Evolutionary conservation across 2,797 vertebrate genomes (phyloP).

Genomic region (Spinus olivaceus): DNA sequence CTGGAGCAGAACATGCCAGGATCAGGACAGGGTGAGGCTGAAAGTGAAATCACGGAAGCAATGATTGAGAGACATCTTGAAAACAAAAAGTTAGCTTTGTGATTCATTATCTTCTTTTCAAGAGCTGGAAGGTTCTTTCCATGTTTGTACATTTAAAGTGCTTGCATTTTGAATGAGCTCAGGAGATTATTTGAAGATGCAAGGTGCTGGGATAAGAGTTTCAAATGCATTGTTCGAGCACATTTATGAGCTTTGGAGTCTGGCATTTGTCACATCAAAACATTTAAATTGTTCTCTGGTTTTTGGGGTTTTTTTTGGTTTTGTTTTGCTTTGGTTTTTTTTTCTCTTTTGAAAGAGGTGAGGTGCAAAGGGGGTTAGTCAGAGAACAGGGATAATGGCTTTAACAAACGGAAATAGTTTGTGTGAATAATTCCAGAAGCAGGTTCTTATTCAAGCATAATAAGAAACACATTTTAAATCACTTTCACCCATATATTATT

Average conservation of each 20-base stretch:
- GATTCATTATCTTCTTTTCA: background rate
- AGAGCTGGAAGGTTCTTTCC: background rate
- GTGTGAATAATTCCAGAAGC: background rate
- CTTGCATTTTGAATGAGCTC: conserved; percentile 8
- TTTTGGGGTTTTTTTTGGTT: background rate
- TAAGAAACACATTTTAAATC: conserved; percentile 9
- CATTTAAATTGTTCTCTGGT: background rate
- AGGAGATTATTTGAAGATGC: background rate
- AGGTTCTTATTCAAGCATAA: background rate
- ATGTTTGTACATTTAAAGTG: background rate
- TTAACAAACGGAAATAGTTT: conserved; percentile 7
- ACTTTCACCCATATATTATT: background rate
- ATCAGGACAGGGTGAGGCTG: background rate
- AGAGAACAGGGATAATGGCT: background rate
- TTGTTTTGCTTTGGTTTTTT: background rate
- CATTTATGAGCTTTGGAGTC: background rate
- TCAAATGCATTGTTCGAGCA: background rate
- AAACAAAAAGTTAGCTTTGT: conserved; percentile 22
- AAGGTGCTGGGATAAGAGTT: background rate
- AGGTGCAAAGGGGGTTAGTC: background rate
- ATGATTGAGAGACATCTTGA: background rate
- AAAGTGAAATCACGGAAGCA: conserved; percentile 11
- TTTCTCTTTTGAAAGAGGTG: background rate
- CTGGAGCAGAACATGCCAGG: background rate
- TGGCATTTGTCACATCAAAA: conserved; percentile 5